A percentile compares a stretch with the other conserved stretches of the same genome.
Evolutionary conservation across 2,113 vertebrate genomes (phyloP).

Genomic region (Smithornis capensis): DNA sequence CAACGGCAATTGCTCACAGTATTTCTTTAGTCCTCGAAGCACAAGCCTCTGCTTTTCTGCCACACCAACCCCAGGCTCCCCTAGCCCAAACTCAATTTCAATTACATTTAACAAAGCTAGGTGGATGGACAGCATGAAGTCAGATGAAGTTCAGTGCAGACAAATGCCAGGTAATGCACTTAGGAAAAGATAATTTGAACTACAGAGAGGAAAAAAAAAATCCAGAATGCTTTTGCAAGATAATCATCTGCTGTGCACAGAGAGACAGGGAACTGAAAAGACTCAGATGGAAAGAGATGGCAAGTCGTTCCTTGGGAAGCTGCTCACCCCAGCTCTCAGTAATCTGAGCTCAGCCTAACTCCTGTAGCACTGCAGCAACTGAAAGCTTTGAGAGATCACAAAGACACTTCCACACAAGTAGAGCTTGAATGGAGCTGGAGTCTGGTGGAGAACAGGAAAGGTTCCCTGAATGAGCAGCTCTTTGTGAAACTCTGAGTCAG

Average conservation of each 20-base stretch:
- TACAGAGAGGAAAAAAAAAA: not conserved
- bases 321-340: not conserved
- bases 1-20: not conserved
- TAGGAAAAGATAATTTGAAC: slow-evolving; percentile 52
- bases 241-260: slow-evolving; percentile 54
- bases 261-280: slow-evolving; percentile 22
- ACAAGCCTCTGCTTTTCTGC: slow-evolving; percentile 18
- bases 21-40: slow-evolving; percentile 6
- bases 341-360: not conserved
- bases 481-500: not conserved
- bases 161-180: slow-evolving; percentile 61
- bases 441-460: not conserved
- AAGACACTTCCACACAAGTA: not conserved
- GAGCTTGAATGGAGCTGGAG: not conserved
- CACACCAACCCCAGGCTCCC: not conserved
- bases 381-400: not conserved
- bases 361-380: not conserved
- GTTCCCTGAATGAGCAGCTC: not conserved
- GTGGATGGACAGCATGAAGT: slow-evolving; percentile 22
- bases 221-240: slow-evolving; percentile 18
- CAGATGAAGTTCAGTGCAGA: slow-evolving; percentile 45
- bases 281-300: slow-evolving; percentile 6
- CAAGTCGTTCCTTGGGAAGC: slow-evolving; percentile 36
- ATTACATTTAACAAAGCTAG: slow-evolving; percentile 31
- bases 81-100: slow-evolving; percentile 40